phyloP scores from a whole-genome alignment of 2,113 vertebrate species.

The Arenaria interpres region DNA sequence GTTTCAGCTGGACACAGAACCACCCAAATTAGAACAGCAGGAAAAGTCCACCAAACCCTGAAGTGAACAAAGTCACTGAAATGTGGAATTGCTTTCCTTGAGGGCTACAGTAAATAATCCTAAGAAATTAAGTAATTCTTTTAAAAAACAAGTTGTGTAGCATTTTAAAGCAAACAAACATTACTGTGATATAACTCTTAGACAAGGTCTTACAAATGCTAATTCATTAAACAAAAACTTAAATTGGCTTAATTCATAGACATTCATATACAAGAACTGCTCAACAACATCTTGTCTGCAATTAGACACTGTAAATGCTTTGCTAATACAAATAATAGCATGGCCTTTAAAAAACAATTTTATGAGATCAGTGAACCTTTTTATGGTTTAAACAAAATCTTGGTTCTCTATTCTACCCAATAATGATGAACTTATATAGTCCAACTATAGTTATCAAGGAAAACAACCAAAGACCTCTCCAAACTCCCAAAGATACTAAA shows the following conservation, averaged over 20 bases:
- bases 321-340: background rate
- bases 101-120: slow-evolving; percentile 37
- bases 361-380: background rate
- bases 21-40: slow-evolving; percentile 15
- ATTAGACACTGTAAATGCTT: background rate
- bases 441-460: background rate
- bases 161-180: slow-evolving; percentile 9
- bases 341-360: background rate
- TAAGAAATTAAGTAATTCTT: background rate
- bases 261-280: background rate
- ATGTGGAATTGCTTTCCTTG: slow-evolving; percentile 38
- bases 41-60: slow-evolving; percentile 11
- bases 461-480: background rate
- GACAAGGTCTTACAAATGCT: background rate
- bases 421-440: background rate
- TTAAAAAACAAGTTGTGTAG: background rate
- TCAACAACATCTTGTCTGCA: background rate
- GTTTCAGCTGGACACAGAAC: slow-evolving; percentile 43
- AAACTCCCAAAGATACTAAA: background rate
- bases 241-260: background rate
- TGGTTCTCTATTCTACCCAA: background rate
- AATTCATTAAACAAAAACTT: background rate
- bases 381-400: background rate
- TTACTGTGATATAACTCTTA: background rate
- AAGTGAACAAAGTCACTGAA: slow-evolving; percentile 29